Conservation (phyloP, 2,797 vertebrate genomes). For the Gadopsis marmoratus region DNA sequence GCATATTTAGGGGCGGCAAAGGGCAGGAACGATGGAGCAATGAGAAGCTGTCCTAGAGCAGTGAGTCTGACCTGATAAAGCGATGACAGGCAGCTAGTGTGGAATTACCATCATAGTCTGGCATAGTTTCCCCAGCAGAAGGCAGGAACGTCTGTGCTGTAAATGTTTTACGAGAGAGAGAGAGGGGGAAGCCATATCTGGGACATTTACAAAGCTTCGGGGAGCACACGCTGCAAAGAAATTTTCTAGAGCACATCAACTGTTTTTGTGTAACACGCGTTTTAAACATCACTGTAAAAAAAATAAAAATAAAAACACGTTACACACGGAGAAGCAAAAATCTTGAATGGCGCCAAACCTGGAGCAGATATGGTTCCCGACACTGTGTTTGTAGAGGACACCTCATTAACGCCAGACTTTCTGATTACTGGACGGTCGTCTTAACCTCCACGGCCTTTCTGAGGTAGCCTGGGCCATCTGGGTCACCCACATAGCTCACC, state of each 20-base stretch:
- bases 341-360: background rate
- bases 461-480: conserved; percentile 20
- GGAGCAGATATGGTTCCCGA: background rate
- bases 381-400: background rate
- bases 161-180: conserved; percentile 79
- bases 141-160: conserved; percentile 77
- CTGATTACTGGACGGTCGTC: background rate
- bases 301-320: background rate
- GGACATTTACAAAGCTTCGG: conserved; percentile 69
- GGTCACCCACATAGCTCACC: conserved; percentile 33
- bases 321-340: background rate
- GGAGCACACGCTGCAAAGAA: conserved; percentile 40
- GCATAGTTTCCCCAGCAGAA: conserved; percentile 77
- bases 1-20: background rate
- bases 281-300: conserved; percentile 8
- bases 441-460: conserved; percentile 6
- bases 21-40: conserved; percentile 19
- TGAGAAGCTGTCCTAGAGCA: conserved; percentile 32
- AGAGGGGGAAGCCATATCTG: conserved; percentile 65
- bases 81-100: conserved; percentile 53
- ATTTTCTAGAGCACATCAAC: conserved; percentile 50
- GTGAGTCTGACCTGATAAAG: conserved; percentile 52
- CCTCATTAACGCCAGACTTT: background rate
- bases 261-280: conserved; percentile 13
- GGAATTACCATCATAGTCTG: conserved; percentile 66